Percentiles rank a stretch among this genome's conserved stretches.
phyloP scores from a whole-genome alignment of 2,113 vertebrate genomes.

The Xyrauchen texanus region DNA sequence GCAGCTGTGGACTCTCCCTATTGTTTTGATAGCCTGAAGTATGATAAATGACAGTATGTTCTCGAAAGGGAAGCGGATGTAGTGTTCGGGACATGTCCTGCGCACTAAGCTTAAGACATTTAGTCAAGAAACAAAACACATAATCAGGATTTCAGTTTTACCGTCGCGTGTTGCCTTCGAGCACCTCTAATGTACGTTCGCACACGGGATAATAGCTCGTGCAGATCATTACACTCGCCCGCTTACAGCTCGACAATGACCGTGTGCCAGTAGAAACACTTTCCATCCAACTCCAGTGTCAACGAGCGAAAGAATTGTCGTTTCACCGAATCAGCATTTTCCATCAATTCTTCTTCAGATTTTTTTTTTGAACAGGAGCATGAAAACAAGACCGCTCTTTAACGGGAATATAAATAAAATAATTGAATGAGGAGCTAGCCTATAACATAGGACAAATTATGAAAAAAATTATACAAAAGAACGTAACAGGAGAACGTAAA shows the following conservation, averaged over 20 bases:
- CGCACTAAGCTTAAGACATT: conserved; percentile 56
- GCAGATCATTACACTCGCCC: conserved; percentile 72
- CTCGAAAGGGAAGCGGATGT: neutral
- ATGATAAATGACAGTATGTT: conserved; percentile 1
- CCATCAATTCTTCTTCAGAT: conserved; percentile 22
- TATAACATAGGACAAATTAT: no score
- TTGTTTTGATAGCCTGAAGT: no score
- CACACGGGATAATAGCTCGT: conserved; percentile 62
- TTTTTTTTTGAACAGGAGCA: neutral
- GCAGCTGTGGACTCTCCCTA: no score
- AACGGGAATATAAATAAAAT: no score
- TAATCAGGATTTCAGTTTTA: conserved; percentile 64
- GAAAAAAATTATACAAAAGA: no score
- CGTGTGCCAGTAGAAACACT: conserved; percentile 51
- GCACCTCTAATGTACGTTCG: neutral
- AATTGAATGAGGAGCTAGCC: no score
- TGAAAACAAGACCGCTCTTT: no score
- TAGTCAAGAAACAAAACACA: conserved; percentile 60
- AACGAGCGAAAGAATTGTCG: conserved; percentile 23
- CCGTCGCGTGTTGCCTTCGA: conserved; percentile 57
- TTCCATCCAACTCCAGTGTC: conserved; percentile 68
- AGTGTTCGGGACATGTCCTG: conserved; percentile 54
- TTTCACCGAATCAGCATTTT: conserved; percentile 60
- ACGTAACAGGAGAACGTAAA: no score
- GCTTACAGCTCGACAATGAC: conserved; percentile 70